Base-by-base conservation (phyloP, 2,797 vertebrate genomes). In the Macrochelys suwanniensis region DNA sequence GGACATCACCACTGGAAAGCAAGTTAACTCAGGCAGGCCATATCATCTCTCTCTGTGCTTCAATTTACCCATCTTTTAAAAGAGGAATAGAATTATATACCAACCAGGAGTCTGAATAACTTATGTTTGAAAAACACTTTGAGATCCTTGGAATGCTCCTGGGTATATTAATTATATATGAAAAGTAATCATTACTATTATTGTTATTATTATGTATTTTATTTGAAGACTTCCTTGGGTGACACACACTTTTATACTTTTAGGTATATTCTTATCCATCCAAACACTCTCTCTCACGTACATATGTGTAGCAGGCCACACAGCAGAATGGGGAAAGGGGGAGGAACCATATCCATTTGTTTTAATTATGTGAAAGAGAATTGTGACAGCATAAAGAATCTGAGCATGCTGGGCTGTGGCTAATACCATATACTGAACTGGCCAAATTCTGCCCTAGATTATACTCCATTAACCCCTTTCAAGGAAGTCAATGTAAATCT, bases 301-400 rank as follows among this genome's bases (percentile, higher is more conserved):
- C 47, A 45, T 21, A 45, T 19, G 42, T 51, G 50, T 47, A 71
- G 5, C 26, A 50, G 26, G 26, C 26, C 47, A 61, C 26, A 77
- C 56, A 59, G 37, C 47, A 47, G n/a, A 84, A 78, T 84, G 56
- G 37, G 54, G 47, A 71, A 25, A 16, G 54, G n/a, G 42, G 56
- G n/a, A 45, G 57, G 42, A 59, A 56, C 54, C 56, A 59, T 31
- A 47, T 83, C 68, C 61, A 53, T 89, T 89, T 78, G 77, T 83
- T 89, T 78, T 84, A 82, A 84, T 89, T 78, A 83, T 78, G 71
- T 53, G 82, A 89, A 89, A 57, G 53, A 53, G 81, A 84, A 61
- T 17, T 49, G n/a, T 53, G 74, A 42, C 47, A 45, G 71, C 71
- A 78, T 53, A 53, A 84, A 51, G 56, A 61, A 53, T 37, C 53